These are phyloP conservation scores for Leptodactylus fallax DNA, from an alignment of 2,797 vertebrate genomes.

Conservation along the genomic window DNA sequence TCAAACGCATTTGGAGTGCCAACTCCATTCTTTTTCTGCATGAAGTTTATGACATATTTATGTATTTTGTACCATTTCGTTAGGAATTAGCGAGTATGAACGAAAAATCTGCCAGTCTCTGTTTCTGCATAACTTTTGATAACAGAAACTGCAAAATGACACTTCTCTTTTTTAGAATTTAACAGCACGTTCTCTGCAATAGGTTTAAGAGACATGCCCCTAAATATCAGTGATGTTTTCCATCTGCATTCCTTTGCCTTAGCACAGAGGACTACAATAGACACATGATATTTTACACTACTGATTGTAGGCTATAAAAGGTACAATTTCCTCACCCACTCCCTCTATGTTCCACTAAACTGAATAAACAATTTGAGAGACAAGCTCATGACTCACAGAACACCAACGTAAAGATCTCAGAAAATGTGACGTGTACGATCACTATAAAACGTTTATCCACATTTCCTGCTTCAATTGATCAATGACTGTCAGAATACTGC, in stretches of 20 bases:
- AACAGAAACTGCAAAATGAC: neutral
- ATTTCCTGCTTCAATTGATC: neutral
- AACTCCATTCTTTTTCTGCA: no score
- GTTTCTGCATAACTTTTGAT: neutral
- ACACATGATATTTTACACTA: neutral
- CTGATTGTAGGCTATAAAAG: neutral
- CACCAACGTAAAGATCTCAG: neutral
- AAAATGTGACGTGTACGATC: neutral
- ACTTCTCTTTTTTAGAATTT: neutral
- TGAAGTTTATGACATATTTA: no score
- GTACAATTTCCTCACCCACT: neutral
- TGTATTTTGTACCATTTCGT: no score
- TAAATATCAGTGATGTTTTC: neutral
- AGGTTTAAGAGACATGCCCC: no score
- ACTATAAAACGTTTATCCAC: neutral
- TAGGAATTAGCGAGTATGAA: no score
- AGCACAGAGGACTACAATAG: neutral
- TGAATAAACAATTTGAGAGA: neutral
- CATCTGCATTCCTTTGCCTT: neutral
- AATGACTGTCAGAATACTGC: neutral
- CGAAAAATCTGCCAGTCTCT: no score
- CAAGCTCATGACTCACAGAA: constrained; percentile 19
- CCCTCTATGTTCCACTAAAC: neutral
- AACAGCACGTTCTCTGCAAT: no score
- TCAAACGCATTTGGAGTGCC: no score